Evolutionary conservation across 1,140 invertebrate genomes (phyloP).

Genomic region (Campoletis sonorensis): DNA sequence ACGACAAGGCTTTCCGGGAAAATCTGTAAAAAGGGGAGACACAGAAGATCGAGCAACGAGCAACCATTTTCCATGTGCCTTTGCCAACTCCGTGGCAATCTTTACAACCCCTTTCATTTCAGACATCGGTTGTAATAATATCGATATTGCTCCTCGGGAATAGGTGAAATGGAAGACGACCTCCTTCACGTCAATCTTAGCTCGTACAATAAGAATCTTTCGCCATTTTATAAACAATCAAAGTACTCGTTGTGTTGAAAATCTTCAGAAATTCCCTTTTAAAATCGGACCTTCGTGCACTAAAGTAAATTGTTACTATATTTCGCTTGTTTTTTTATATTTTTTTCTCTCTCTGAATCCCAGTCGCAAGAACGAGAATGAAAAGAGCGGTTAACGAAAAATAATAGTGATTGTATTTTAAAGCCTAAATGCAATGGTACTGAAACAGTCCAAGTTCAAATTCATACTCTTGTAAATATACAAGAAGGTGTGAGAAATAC

Average conservation of each 20-base stretch:
- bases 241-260: background rate
- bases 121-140: conserved; percentile 15
- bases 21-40: conserved; percentile 22
- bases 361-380: background rate
- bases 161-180: background rate
- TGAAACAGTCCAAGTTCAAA: background rate
- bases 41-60: background rate
- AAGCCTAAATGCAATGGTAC: background rate
- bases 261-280: background rate
- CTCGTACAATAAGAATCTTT: background rate
- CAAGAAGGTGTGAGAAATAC: background rate
- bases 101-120: background rate
- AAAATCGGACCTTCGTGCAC: background rate
- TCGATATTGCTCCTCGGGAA: background rate
- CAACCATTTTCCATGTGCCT: background rate
- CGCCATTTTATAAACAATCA: background rate
- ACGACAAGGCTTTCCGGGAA: conserved; percentile 19
- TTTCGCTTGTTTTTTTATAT: too few relatives aligned
- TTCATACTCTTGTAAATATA: background rate
- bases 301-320: too few relatives aligned
- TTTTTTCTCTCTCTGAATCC: too few relatives aligned
- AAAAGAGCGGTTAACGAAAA: conserved; percentile 7
- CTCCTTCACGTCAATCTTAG: background rate
- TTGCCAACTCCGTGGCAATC: background rate
- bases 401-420: conserved; percentile 41